These are phyloP conservation scores for Cheilosia vernalis DNA, from an alignment of 2,888 invertebrate species.

Conservation along the genomic window DNA sequence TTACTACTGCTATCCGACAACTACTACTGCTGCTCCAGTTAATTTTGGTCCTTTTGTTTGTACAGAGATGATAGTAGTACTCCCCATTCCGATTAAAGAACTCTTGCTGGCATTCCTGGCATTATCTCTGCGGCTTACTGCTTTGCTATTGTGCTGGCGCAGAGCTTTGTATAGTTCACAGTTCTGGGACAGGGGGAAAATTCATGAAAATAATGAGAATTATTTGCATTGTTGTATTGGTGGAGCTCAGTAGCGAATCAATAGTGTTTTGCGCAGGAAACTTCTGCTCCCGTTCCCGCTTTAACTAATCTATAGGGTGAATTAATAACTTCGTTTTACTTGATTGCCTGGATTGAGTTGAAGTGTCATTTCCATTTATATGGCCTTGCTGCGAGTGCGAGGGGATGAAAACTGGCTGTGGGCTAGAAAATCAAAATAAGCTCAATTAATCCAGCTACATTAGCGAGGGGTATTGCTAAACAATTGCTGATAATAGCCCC, in stretches of 20 bases:
- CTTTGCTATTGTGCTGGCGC: constrained; percentile 51
- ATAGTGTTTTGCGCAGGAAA: constrained; percentile 33
- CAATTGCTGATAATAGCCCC: constrained; percentile 8
- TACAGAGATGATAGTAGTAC: constrained; percentile 66
- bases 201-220: constrained; percentile 64
- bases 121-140: constrained; percentile 71
- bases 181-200: not conserved
- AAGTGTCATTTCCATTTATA: constrained; percentile 51
- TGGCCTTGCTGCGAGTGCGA: not conserved
- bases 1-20: constrained; percentile 13
- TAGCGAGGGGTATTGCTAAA: constrained; percentile 33
- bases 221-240: constrained; percentile 61
- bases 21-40: constrained; percentile 45
- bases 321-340: constrained; percentile 68
- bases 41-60: constrained; percentile 70
- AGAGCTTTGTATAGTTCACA: constrained; percentile 2
- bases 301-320: constrained; percentile 34
- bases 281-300: constrained; percentile 35
- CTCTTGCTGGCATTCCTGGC: constrained; percentile 55
- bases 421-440: constrained; percentile 57
- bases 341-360: constrained; percentile 42
- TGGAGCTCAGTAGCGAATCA: constrained; percentile 35
- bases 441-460: constrained; percentile 39
- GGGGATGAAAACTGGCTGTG: not conserved
- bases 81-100: constrained; percentile 49